These are phyloP conservation scores for Odobenus rosmarus DNA, from an alignment of 2,113 vertebrate genomes.

Conservation along the genomic window DNA sequence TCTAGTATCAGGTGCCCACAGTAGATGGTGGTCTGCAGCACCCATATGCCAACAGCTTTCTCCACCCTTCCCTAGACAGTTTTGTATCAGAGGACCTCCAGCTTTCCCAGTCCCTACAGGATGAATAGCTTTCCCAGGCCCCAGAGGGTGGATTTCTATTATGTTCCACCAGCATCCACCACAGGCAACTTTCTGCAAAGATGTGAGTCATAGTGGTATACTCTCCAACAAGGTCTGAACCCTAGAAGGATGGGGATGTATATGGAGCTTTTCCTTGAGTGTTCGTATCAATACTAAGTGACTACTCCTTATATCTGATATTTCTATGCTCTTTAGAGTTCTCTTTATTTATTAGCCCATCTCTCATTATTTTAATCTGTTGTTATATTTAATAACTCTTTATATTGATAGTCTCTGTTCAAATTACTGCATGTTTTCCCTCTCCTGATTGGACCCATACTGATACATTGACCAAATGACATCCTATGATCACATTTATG, in stretches of 20 bases:
- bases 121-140: neutral
- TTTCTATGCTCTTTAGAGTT: neutral
- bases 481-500: neutral
- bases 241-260: neutral
- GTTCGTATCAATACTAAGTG: neutral
- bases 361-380: neutral
- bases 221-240: neutral
- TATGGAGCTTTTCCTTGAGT: neutral
- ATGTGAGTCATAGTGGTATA: neutral
- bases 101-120: accelerated
- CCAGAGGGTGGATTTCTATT: neutral
- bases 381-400: neutral
- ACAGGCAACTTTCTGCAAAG: neutral
- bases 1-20: neutral
- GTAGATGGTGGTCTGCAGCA: neutral
- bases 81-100: neutral
- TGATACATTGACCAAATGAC: neutral
- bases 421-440: neutral
- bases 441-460: neutral
- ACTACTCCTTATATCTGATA: neutral
- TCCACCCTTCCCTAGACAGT: accelerated
- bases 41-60: neutral
- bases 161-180: neutral
- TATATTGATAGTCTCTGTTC: neutral
- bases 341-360: neutral